Evolutionary conservation across 2,888 invertebrate genomes (phyloP).

Genomic region (Caradrina clavipalpis): DNA sequence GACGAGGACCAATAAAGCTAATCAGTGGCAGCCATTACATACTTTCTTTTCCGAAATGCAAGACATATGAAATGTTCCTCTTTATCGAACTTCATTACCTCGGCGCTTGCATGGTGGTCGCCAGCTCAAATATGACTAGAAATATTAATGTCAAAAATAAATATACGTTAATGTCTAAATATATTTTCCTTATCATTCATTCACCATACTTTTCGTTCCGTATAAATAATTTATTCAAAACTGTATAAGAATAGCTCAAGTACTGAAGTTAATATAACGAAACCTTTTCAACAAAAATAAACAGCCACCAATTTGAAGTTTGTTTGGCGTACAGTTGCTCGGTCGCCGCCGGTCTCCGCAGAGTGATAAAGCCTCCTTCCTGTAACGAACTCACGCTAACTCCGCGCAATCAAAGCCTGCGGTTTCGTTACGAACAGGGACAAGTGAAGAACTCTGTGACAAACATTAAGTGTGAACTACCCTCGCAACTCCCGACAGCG

Average conservation of each 20-base stretch:
- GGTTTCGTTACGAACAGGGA: slow-evolving; percentile 62
- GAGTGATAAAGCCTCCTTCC: slow-evolving; percentile 54
- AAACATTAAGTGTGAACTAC: slow-evolving; percentile 64
- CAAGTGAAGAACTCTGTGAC: slow-evolving; percentile 58
- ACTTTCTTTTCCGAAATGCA: too few relatives aligned
- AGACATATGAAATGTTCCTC: too few relatives aligned
- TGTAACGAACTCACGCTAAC: slow-evolving; percentile 24
- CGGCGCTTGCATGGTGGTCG: too few relatives aligned
- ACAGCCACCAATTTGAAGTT: slow-evolving; percentile 51
- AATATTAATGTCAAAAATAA: too few relatives aligned
- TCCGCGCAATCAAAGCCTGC: slow-evolving; percentile 58
- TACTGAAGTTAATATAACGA: slow-evolving; percentile 11
- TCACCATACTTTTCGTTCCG: background rate
- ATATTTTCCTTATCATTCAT: background rate
- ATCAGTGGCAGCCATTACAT: too few relatives aligned
- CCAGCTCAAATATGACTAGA: too few relatives aligned
- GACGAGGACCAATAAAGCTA: too few relatives aligned
- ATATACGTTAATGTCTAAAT: too few relatives aligned
- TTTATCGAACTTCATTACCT: too few relatives aligned
- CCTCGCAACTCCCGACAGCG: slow-evolving; percentile 51
- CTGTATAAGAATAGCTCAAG: background rate
- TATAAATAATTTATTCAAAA: background rate
- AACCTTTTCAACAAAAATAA: slow-evolving; percentile 43
- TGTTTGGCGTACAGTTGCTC: slow-evolving; percentile 26
- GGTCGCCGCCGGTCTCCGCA: slow-evolving; percentile 35